Base-by-base conservation (phyloP, 2,113 vertebrate species). In the Paracanthobrama guichenoti region DNA sequence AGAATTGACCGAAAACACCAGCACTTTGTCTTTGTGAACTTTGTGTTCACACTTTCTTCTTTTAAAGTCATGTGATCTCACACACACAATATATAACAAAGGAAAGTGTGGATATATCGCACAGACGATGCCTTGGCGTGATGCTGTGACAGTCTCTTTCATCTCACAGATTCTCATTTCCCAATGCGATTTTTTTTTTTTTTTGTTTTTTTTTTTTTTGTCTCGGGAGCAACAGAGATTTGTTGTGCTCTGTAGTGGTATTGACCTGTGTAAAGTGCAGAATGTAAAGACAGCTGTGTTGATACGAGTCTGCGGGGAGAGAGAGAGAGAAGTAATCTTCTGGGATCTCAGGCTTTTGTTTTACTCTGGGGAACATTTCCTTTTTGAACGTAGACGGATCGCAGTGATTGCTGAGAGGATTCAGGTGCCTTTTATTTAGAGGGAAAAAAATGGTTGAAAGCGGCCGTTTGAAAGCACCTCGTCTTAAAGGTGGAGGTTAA, bases 271-370 rank as follows among this genome's bases (percentile, higher is more conserved):
- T 79, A 79, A 26, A 62, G 77, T 67, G 46, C 64, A 39, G 20
- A 69, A 57, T 42, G 80, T 82, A 82, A 82, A 82, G 80, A 71
- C 64, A 16, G 46, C 79, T 81, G 79, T 81, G 46, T 81, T 81
- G 62, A 50, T 80, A 46, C 10, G 60, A 64, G 57, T 79, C 57
- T 79, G 16, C 5, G n/a, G 57, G 22, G 71, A 46, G 39, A 79
- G n/a, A 44, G 77, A 79, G 77, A 44, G 77, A 28, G 77, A 79
- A 62, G 14, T 46, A 50, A 67, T 53, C 79, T 80, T 31, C 79
- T 55, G 66, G 66, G 80, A 82, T 71, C 28, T 71, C 80, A 42
- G 28, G 66, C 79, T 48, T 67, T 66, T 81, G 44, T 81, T 81
- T 81, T 67, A 81, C 79, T 81, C 79, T 53, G 62, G 60, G 79